Evolutionary conservation across 2,888 invertebrate species (phyloP).

Genomic region (Epinotia nisella): DNA sequence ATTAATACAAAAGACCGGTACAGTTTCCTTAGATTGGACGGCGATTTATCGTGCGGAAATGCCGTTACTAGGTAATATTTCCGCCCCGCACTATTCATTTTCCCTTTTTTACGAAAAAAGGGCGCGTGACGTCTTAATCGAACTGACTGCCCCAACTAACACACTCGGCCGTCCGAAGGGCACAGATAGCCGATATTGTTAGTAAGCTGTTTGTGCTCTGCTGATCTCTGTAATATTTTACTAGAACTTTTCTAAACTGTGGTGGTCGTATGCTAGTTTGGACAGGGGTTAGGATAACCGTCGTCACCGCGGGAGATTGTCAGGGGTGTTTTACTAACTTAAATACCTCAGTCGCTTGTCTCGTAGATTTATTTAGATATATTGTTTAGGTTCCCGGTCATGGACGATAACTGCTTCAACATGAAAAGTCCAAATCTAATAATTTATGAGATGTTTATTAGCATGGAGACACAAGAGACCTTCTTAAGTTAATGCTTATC

Average conservation of each 20-base stretch:
- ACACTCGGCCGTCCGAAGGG: conserved; percentile 50
- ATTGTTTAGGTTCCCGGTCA: conserved; percentile 37
- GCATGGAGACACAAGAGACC: not conserved
- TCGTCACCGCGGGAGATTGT: conserved; percentile 49
- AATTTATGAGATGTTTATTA: conserved; percentile 5
- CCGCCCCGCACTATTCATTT: conserved; percentile 82
- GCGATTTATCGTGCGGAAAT: conserved; percentile 85
- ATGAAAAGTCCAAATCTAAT: conserved; percentile 28
- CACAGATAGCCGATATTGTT: conserved; percentile 8
- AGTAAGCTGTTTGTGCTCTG: not conserved
- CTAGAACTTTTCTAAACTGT: conserved; percentile 2
- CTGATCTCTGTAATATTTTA: not conserved
- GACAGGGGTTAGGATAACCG: conserved; percentile 36
- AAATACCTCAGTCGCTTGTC: conserved; percentile 39
- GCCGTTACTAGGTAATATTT: conserved; percentile 84
- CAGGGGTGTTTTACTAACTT: conserved; percentile 50
- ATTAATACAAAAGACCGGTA: conserved; percentile 81
- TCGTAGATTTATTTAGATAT: conserved; percentile 45
- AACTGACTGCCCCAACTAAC: conserved; percentile 56
- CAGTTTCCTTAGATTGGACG: conserved; percentile 82
- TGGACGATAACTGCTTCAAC: conserved; percentile 26
- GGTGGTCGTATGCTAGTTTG: conserved; percentile 24
- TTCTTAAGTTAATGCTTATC: not conserved
- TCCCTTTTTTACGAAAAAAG: conserved; percentile 83
- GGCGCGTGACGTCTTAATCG: conserved; percentile 83